These are phyloP conservation scores for Thecocarcelia acutangulata DNA, from an alignment of 2,888 invertebrate genomes.

Conservation along the genomic window DNA sequence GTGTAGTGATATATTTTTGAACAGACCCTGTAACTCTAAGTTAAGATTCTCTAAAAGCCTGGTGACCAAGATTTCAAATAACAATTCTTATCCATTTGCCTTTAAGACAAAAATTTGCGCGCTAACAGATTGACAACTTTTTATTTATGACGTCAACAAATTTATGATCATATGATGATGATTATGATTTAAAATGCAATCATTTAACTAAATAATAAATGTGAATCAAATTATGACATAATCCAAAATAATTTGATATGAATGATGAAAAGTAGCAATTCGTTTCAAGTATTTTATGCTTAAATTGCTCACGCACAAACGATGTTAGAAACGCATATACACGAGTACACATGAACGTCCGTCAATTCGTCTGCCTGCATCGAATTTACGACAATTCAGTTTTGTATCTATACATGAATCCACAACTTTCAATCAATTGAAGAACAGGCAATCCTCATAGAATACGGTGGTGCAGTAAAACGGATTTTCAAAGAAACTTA, in stretches of 20 bases:
- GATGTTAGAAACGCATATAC: background rate
- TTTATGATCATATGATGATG: slow-evolving; percentile 1
- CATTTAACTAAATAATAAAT: slow-evolving; percentile 20
- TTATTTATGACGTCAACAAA: slow-evolving; percentile 3
- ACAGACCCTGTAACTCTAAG: no score
- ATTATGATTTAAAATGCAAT: slow-evolving; percentile 22
- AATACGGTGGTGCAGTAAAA: no score
- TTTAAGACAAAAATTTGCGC: no score
- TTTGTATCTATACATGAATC: background rate
- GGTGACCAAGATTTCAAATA: no score
- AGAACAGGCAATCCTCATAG: no score
- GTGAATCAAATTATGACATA: slow-evolving; percentile 58
- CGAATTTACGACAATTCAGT: slow-evolving; percentile 32
- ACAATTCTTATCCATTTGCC: no score
- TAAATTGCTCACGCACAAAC: slow-evolving; percentile 22
- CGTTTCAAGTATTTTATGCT: slow-evolving; percentile 30
- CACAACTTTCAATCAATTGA: no score
- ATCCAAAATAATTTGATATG: slow-evolving; percentile 54
- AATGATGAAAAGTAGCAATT: slow-evolving; percentile 53
- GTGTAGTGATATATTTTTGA: no score
- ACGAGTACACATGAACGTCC: no score
- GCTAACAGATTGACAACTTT: background rate
- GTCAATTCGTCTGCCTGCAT: background rate
- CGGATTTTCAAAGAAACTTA: no score
- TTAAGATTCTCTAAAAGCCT: no score